Evolutionary conservation across 2,113 vertebrate species (phyloP), one percentile per base, ranked within the genome.

Genomic region (Aldabrachelys gigantea): DNA sequence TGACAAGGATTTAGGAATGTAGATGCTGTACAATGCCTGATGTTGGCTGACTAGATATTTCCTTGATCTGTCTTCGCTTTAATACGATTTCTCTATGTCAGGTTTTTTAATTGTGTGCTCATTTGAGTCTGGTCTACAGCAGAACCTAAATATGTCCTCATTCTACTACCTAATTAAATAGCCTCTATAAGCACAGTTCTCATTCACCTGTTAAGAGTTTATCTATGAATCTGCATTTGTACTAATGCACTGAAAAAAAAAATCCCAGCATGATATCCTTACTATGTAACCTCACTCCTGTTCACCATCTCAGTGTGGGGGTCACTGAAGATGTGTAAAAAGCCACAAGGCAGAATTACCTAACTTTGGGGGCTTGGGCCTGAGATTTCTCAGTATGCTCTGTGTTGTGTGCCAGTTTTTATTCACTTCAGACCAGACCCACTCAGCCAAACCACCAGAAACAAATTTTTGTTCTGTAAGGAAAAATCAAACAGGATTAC

Each of bases 1-100:
- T 3, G 29, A 57, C 85, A 87, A 97, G n/a, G 38, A 95, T 93
- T 96, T 97, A 80, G 1, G 4, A 89, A 94, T 82, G 25, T 80
- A 93, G 24, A 54, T 94, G 52, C 53, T 88, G 62, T 92, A 24
- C 38, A 92, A 65, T 88, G 25, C 56, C 91, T 69, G 35, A 62
- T 82, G 25, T 29, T 76, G 53, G 22, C 82, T 35, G 24, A 91
- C 72, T 50, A 89, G 25, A 31, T 79, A n/a, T 1, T 87, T 7
- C 5, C 13, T 62, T 72, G 8, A 62, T 93, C 95, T 16, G 91
- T 91, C n/a, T 94, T 53, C 12, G 87, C 91, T 90, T 84, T 87
- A 75, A 78, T 35, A 59, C 24, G 54, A 80, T 92, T 92, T 95
- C 50, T 92, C 79, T 47, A 84, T 13, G 85, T 89, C 84, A 56